Base-by-base conservation (phyloP, 92 coral and sea anemone species). In the Epizoanthus illoricatus region DNA sequence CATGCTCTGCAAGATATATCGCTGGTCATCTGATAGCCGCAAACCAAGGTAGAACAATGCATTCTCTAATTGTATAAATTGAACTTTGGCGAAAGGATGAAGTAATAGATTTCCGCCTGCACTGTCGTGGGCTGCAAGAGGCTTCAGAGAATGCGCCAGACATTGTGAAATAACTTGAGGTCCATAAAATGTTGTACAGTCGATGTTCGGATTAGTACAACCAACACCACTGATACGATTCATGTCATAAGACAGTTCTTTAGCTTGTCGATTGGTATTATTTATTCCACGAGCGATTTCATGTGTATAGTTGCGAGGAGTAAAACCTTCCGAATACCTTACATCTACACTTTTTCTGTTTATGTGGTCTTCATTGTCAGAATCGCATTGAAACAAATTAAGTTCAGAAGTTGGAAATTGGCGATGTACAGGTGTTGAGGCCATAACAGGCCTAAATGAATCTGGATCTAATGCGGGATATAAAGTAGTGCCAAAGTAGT, bases 361-460 rank as follows among this genome's bases (percentile, higher is more conserved):
- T 13, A 52, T 52, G 10, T 52, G 56, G 56, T 1, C 0, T 52
- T 1, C 2, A 10, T 7, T 49, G 11, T 11, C 13, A 52, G 2
- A 52, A 9, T 11, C 56, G 0, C 3, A 0, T 52, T 52, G 10
- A 11, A 10, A 52, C 0, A 52, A 52, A 68, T 19, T 4, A 9
- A 68, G 12, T 0, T 8, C 73, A 68, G 49, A 5, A 4, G 11
- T 16, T 39, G 49, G 73, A 11, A 39, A 68, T 3, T 41, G 40
- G 73, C 73, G 73, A 9, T 43, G 20, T 10, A 68, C 45, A 2
- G 73, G 73, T 5, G 73, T 68, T 16, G 73, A 68, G 13, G 73
- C 42, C 73, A 68, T 68, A 4, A 36, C 73, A 68, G 73, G 73
- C 19, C 8, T 15, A 39, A 68, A 68, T 0, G 12, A 68, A 0